Conservation (phyloP, 1,140 invertebrate genomes). For the Mamestra configurata region DNA sequence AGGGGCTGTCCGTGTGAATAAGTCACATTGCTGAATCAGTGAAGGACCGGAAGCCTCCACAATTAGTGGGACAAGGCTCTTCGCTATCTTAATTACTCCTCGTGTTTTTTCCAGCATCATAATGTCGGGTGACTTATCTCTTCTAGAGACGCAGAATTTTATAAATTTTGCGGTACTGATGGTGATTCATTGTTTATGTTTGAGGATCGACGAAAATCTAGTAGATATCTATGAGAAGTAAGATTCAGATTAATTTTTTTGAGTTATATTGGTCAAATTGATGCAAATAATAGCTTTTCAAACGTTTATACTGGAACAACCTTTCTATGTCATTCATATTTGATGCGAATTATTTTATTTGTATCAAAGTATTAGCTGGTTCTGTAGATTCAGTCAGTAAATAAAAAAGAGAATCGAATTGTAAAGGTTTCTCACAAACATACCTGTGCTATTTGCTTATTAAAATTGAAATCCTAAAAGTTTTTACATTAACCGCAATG, state of each 20-base stretch:
- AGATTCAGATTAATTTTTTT: too few species aligned
- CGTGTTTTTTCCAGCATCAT: slow-evolving; percentile 25
- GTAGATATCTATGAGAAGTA: background rate
- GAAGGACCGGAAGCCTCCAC: background rate
- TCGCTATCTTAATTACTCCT: slow-evolving; percentile 38
- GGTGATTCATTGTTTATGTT: background rate
- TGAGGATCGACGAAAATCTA: too few species aligned
- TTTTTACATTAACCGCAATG: background rate
- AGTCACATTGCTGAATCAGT: slow-evolving; percentile 40
- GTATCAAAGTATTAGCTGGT: too few species aligned
- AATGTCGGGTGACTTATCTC: slow-evolving; percentile 18
- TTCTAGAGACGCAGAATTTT: background rate
- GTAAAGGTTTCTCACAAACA: background rate
- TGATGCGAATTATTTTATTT: background rate
- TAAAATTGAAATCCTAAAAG: background rate
- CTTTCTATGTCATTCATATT: too few species aligned
- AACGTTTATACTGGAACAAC: too few species aligned
- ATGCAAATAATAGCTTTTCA: too few species aligned
- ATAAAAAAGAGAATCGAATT: background rate
- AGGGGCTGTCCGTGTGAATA: slow-evolving; percentile 8
- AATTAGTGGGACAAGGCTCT: slow-evolving; percentile 26
- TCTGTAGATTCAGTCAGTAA: background rate
- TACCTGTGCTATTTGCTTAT: background rate
- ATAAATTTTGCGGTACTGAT: background rate
- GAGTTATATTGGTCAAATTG: too few species aligned